Conservation (phyloP, 2,888 invertebrate genomes). For the Andrena camellia region DNA sequence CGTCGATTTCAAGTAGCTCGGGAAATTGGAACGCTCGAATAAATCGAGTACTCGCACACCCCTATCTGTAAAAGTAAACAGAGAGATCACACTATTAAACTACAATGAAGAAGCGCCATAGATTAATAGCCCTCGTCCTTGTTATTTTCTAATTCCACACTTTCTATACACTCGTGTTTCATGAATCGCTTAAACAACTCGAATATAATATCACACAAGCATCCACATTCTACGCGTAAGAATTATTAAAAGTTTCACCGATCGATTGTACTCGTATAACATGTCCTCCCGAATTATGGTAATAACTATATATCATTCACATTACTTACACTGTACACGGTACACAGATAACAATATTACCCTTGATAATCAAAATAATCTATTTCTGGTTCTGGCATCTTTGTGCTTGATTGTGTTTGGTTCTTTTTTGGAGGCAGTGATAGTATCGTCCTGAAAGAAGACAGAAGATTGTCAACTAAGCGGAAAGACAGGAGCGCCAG, state of each 20-base stretch:
- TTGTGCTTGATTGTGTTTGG: constrained; percentile 71
- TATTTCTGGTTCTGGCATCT: constrained; percentile 80
- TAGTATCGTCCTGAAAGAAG: constrained; percentile 77
- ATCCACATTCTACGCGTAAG: constrained; percentile 24
- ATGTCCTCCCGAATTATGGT: constrained; percentile 8
- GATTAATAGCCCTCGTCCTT: not conserved
- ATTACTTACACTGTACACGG: constrained; percentile 40
- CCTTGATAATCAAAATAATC: constrained; percentile 82
- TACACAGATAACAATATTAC: constrained; percentile 52
- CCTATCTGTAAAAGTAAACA: not conserved
- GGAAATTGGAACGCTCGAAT: too few relatives aligned
- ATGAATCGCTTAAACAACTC: constrained; percentile 24
- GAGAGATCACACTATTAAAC: not conserved
- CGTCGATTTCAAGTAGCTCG: too few relatives aligned
- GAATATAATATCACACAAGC: constrained; percentile 1
- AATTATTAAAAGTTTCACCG: constrained; percentile 29
- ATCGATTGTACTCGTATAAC: constrained; percentile 21
- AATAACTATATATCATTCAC: constrained; percentile 25
- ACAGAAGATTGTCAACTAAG: not conserved
- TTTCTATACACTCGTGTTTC: constrained; percentile 23
- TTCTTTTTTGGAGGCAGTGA: constrained; percentile 78
- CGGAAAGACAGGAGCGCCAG: not conserved
- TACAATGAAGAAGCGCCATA: not conserved
- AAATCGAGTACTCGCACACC: too few relatives aligned
- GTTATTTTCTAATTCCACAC: constrained; percentile 16